Conservation (phyloP, 2,797 vertebrate genomes). For the Brachymystax lenok region DNA sequence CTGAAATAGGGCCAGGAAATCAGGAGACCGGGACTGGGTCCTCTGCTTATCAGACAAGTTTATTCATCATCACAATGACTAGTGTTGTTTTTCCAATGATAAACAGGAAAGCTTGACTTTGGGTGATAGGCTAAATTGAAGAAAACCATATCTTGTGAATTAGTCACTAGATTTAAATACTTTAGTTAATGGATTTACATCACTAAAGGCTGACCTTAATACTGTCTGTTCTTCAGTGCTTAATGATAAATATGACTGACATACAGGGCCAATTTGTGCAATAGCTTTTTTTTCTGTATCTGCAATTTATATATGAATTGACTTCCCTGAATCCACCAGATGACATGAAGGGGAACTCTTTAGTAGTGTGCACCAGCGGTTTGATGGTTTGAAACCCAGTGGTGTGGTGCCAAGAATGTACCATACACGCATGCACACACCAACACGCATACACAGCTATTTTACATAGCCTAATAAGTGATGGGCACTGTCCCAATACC, state of each 20-base stretch:
- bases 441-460: not conserved
- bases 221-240: not conserved
- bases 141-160: not conserved
- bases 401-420: conserved; percentile 12
- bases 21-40: no score
- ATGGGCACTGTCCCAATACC: not conserved
- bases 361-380: conserved; percentile 21
- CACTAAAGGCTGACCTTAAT: no score
- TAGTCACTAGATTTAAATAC: not conserved
- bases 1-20: not conserved
- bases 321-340: conserved; percentile 18
- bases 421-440: not conserved
- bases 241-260: conserved; percentile 23
- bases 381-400: conserved; percentile 8
- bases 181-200: not conserved
- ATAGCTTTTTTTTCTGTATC: conserved; percentile 18
- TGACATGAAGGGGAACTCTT: conserved; percentile 20
- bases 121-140: not conserved
- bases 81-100: not conserved
- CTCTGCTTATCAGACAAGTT: not conserved
- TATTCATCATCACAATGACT: not conserved
- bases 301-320: conserved; percentile 39
- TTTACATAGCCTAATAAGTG: conserved; percentile 14
- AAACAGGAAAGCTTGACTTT: not conserved
- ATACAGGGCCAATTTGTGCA: conserved; percentile 40